Base-by-base conservation (phyloP, 2,797 vertebrate genomes). In the Pipistrellus pipistrellus region DNA sequence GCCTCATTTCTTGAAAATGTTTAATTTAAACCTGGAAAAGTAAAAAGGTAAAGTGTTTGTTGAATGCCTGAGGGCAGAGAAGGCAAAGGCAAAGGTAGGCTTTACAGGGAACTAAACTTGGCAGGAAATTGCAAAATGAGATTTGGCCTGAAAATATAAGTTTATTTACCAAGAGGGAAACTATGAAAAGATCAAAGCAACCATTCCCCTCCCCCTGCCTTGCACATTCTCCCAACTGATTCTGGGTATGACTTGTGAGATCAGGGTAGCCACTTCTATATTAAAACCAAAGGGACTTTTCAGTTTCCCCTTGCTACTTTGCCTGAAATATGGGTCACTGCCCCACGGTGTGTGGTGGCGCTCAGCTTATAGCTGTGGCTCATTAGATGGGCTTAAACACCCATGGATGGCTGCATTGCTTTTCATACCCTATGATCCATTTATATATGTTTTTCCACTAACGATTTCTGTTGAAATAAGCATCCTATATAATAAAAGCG, bases 101-200 rank as follows among this genome's bases (percentile, higher is more conserved):
- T 72, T 82, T 38, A 68, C 21, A 69, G 76, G 94, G 66, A 64
- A 82, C 35, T 53, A 17, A 89, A 80, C 35, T 72, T 80, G 30
- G 69, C 94, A 95, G 91, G 93, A 91, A 95, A 84, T 44, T 76
- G 25, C 75, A 64, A 85, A 64, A 88, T 85, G 91, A 90, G 76
- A 96, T 88, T 93, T 75, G 25, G 75, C 51, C 85, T 71, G 62
- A 92, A 94, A 94, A 85, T 80, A 72, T 41, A 83, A 78, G 35
- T 64, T 77, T 77, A 93, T 92, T 92, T 90, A 90, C 75, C 18
- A 44, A 48, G 85, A 91, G 75, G 92, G 32, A 80, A 95, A 80
- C 69, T 91, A 80, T 55, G 66, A 84, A 92, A 85, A 94, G 69
- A 87, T 83, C 86, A 73, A 93, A 94, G 86, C 38, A 35, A 27